Evolutionary conservation across 2,888 invertebrate genomes (phyloP), one percentile per base, ranked within the genome.

Genomic region (Agelastica alni): DNA sequence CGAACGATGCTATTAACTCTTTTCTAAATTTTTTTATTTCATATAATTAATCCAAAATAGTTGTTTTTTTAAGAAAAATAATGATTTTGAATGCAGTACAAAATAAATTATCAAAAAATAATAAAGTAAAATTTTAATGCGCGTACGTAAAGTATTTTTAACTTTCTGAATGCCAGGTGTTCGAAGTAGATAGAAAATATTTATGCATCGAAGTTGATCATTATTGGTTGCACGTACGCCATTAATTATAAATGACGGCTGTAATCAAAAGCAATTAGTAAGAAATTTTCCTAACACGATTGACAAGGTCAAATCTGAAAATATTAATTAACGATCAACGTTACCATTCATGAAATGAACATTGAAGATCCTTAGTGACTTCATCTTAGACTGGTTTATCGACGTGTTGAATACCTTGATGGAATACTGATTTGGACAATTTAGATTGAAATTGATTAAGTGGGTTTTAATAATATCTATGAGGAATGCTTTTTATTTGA

Each of bases 221-320:
- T 56, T 55, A 53, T 58, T 61, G 46, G 43, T 49, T 57, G 53
- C 56, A 61, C 56, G 60, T 60, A 60, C 55, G 31, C 57, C 55
- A 57, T 58, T 63, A 63, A 63, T 63, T 63, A 56, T 51, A 48
- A 59, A 55, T 61, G 63, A 63, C 63, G 60, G 60, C 58, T 54
- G 56, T 59, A 58, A 63, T 63, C 61, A 61, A 58, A 61, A 55
- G 60, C 60, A 63, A 61, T 63, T 60, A 63, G 58, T 56, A 44
- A 43, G 49, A 58, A 56, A 60, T 53, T 59, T 54, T 62, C 56
- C 59, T 58, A 60, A 62, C 59, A 59, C 56, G 53, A 49, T 45
- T 20, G 56, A 55, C 62, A 60, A 60, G 62, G 62, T 57, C 57
- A 46, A 44, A 51, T 37, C 45, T 43, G 44, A 46, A 59, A 51